A percentile compares a stretch with the other conserved stretches of the same genome.
Evolutionary conservation across 1,140 invertebrate species (phyloP).

Genomic region (Cydia fagiglandana): DNA sequence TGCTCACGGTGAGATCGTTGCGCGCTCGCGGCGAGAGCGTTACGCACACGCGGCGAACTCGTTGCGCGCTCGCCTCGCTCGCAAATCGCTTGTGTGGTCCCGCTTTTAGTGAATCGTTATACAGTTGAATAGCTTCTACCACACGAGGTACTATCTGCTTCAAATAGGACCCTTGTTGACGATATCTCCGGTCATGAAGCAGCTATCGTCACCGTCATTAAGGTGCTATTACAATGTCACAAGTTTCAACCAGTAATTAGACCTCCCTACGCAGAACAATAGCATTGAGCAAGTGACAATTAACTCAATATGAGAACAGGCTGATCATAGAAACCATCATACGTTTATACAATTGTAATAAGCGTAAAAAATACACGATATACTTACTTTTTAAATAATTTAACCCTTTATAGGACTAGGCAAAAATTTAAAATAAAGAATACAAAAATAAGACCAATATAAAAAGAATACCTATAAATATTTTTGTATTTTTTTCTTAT

Average conservation of each 20-base stretch:
- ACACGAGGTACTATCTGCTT: background rate
- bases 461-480: too few species aligned
- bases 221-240: conserved; percentile 19
- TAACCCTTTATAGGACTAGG: too few species aligned
- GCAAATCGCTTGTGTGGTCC: too few species aligned
- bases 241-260: conserved; percentile 32
- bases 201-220: conserved; percentile 26
- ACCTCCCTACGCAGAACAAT: conserved; percentile 20
- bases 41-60: too few species aligned
- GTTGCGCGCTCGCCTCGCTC: too few species aligned
- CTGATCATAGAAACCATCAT: conserved; percentile 11
- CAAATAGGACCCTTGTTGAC: background rate
- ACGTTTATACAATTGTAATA: background rate
- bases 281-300: conserved; percentile 26
- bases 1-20: too few species aligned
- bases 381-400: too few species aligned
- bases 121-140: background rate
- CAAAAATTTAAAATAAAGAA: too few species aligned
- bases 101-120: too few species aligned
- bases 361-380: background rate
- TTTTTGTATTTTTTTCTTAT: too few species aligned
- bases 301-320: conserved; percentile 22
- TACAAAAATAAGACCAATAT: too few species aligned
- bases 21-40: too few species aligned
- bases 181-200: background rate